These are phyloP conservation scores for Aldabrachelys gigantea DNA, from an alignment of 2,113 vertebrate genomes.

Conservation along the genomic window DNA sequence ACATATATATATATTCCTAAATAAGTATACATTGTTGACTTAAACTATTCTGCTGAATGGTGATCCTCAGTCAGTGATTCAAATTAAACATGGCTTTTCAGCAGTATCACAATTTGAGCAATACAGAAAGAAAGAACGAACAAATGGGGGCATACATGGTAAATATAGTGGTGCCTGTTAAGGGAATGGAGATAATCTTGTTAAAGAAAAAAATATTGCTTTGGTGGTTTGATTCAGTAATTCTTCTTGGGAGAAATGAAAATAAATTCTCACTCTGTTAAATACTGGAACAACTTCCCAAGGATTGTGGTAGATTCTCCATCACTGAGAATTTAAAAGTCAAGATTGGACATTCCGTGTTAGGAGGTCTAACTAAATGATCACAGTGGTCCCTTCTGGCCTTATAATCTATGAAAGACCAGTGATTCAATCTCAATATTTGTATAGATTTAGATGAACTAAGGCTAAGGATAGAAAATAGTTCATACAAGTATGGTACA, in stretches of 20 bases:
- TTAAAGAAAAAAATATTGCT: background rate
- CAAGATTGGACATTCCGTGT: too few relatives aligned
- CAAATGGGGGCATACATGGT: background rate
- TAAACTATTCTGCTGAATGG: background rate
- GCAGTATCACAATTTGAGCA: background rate
- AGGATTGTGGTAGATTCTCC: too few relatives aligned
- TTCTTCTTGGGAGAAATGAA: background rate
- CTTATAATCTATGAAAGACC: background rate
- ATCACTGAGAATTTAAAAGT: too few relatives aligned
- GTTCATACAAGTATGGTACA: background rate
- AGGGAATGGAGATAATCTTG: background rate
- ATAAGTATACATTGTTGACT: background rate
- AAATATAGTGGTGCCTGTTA: background rate
- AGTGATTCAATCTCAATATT: background rate
- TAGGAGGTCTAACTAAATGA: too few relatives aligned
- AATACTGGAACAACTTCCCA: too few relatives aligned
- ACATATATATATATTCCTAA: fast-evolving
- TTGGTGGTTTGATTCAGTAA: background rate
- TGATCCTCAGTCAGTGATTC: background rate
- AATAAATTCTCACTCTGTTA: background rate
- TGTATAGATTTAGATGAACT: background rate
- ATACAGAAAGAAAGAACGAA: background rate
- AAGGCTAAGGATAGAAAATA: background rate
- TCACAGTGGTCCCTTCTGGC: too few relatives aligned
- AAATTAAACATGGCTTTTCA: background rate